Base-by-base conservation (phyloP, 2,888 invertebrate species). In the Paralinhomoeus sp. region DNA sequence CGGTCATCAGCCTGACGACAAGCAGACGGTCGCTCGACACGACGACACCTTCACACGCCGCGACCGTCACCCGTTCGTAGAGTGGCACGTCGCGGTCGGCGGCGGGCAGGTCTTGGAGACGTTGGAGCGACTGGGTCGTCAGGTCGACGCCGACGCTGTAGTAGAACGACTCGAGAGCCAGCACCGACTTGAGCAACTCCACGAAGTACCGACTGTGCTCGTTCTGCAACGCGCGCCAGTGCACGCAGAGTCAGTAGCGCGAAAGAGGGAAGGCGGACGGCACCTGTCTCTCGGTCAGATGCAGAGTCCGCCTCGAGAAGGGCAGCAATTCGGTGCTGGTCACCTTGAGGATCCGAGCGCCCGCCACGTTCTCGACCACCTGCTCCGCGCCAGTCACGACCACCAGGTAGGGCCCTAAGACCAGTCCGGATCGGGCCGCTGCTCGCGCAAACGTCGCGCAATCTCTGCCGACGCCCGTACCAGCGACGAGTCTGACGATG, bases 101-200 rank as follows among this genome's bases (percentile, higher is more conserved):
- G 12, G 57, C 55, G n/a, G 52, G 51, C 5, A 54, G 49, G 45
- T 59, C 57, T 42, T 61, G 78, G 50, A 87, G 68, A 49, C 85
- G 70, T 64, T 97, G 91, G 62, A 85, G 71, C 1, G 82, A 74
- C 64, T 89, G 87, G n/a, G n/a, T n/a, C 23, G 84, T 83, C 44
- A 97, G 66, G 66, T 97, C 93, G 60, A 83, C 84, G 1, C 80
- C 78, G 56, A 84, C 81, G 18, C 87, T 89, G 68, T 83, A 93
- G 67, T 89, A 97, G 54, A 81, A 80, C 55, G 76, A 75, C 1
- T 84, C 82, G 1, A 80, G 79, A 35, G 76, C 74, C 43, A 97
- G 68, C 1, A 82, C 77, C 46, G 72, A 70, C 46, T 79, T 77
- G 15, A 93, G 60, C 82, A 97, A 81, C 7, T 73, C 72, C 56